Evolutionary conservation across 1,140 invertebrate genomes (phyloP), one percentile per base, ranked within the genome.

Genomic region (Drosophila erecta): DNA sequence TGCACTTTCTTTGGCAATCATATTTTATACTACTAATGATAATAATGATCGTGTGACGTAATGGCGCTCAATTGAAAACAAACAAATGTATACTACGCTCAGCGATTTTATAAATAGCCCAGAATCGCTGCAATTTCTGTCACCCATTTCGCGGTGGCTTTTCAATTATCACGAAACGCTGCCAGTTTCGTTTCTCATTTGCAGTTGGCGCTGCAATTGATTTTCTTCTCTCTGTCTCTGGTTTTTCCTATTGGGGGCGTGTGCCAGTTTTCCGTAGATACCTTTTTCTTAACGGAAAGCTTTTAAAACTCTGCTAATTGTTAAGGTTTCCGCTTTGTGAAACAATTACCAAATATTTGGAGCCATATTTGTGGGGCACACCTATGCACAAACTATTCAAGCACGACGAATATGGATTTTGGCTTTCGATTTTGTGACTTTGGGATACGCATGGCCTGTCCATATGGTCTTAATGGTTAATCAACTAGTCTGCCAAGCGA

Each of bases 341-440:
- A 71, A 54, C 60, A 87, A 89, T 90, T 89, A 90, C 80, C 80
- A 64, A 90, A 85, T 76, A 71, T 74, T 78, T 80, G 54, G 27
- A 43, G 51, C 79, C 84, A 80, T 87, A 84, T 89, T 76, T 69
- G 76, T 54, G 15, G 20, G 44, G 37, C 50, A 47, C 76, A 76
- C 85, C 85, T 56, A 50, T 12, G 7, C 55, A 30, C 51, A 40
- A 62, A 43, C 58, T 72, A 80, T 40, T 80, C 79, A 74, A 89
- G 79, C 83, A 83, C 69, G 55, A 79, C 78, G 71, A 66, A 70
- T 40, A 11, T 58, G 55, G 27, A 41, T 46, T 65, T 30, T 30
- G 14, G 27, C 15, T 49, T 79, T 30, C 46, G 24, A 24, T 76
- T 59, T 71, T 62, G 58, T 54, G 38, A 67, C 61, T 62, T 49